Base-by-base conservation (phyloP, 1,140 invertebrate genomes). In the Ephestia elutella region DNA sequence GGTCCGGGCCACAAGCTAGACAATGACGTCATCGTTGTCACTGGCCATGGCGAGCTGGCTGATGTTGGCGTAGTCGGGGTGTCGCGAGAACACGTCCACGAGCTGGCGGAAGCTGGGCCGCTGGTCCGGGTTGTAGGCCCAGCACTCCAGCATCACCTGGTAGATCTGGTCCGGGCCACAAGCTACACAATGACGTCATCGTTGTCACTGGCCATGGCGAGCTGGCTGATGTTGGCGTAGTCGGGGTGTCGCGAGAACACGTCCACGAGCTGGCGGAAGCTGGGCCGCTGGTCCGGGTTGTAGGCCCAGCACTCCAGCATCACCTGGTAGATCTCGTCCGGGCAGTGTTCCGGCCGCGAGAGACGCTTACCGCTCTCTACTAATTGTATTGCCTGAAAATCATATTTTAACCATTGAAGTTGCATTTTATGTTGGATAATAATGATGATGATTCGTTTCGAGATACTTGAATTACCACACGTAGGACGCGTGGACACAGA, bases 301-400 rank as follows among this genome's bases (percentile, higher is more conserved):
- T 95, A 95, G 3, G 92, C 90, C 98, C 98, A 99, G 84, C 98
- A 99, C 76, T 93, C 92, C 59, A 92, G 84, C 95, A 99, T 98
- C 54, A 97, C 91, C 62, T 93, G 87, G 82, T 97, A 99, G 35
- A 97, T 93, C 62, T 95, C 92, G 50, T 93, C 91, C 0, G 97
- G 95, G 87, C 97, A 99, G n/a, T n/a, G n/a, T 48, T 93, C 87
- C 57, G 93, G 97, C 72, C 93, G 91, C 51, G 92, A 89, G 51
- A 98, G 87, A 15, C 96, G 91, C 65, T 95, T 90, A 0, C 94
- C 95, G 60, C 90, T 91, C 70, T 96, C 94, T 10, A 96, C 92
- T 30, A 95, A 75, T 83, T 95, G 92, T 67, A 98, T 96, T 5
- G 94, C 95, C 92, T 97, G 87, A 10, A n/a, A n/a, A n/a, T n/a